Percentiles rank a stretch among this genome's conserved stretches.
phyloP scores from a whole-genome alignment of 2,797 vertebrate species.

The Eleutherodactylus coqui region DNA sequence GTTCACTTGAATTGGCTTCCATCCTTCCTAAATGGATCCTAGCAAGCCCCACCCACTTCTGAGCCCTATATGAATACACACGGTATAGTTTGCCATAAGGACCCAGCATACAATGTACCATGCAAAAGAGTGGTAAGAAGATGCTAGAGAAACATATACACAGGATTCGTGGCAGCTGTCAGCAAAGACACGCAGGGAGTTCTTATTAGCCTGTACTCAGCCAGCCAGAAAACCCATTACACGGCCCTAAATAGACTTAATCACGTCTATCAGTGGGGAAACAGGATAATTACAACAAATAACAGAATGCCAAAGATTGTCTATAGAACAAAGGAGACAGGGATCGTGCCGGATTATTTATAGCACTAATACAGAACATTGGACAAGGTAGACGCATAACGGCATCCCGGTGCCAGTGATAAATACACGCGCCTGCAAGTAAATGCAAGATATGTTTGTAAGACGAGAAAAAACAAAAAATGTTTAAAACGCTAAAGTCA shows the following conservation, averaged over 20 bases:
- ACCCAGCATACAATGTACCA: background rate
- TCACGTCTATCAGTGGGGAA: conserved; percentile 94
- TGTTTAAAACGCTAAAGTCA: background rate
- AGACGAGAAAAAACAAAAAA: background rate
- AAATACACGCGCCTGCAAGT: background rate
- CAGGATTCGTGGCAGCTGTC: conserved; percentile 82
- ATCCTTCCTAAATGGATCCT: background rate
- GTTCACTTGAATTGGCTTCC: background rate
- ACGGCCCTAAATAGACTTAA: conserved; percentile 98
- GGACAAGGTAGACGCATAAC: conserved; percentile 37
- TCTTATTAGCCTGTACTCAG: conserved; percentile 96
- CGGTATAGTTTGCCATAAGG: background rate
- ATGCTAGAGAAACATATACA: conserved; percentile 71
- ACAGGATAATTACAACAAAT: conserved; percentile 85
- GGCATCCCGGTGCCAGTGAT: conserved; percentile 8
- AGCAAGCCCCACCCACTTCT: background rate
- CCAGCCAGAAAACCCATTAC: conserved; percentile 99
- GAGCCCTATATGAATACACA: background rate
- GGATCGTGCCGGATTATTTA: conserved; percentile 51
- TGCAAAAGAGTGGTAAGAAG: background rate
- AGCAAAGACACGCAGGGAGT: conserved; percentile 81
- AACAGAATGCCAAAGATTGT: conserved; percentile 77
- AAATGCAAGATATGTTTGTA: background rate
- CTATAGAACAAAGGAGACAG: conserved; percentile 57
- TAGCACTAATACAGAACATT: conserved; percentile 44